Evolutionary conservation across 2,797 vertebrate species (phyloP).

Genomic region (Liasis olivaceus): DNA sequence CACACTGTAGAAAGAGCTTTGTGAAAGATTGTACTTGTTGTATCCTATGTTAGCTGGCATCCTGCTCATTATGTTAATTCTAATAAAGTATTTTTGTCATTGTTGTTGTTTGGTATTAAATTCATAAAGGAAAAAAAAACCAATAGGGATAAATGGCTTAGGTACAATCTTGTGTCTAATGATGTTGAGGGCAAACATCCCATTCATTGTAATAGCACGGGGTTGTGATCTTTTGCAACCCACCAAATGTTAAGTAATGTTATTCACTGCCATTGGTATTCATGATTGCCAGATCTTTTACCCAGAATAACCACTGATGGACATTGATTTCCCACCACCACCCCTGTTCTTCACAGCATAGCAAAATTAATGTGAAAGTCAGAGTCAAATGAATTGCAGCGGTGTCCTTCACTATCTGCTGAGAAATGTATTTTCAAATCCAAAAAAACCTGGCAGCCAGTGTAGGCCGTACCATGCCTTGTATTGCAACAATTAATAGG

Average conservation of each 20-base stretch:
- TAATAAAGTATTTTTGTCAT: slow-evolving; percentile 50
- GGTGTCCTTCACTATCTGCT: slow-evolving; percentile 77
- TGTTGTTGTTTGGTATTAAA: slow-evolving; percentile 51
- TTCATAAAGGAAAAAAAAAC: slow-evolving; percentile 53
- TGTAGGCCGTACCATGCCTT: slow-evolving; percentile 65
- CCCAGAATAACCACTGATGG: slow-evolving; percentile 82
- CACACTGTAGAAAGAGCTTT: background rate
- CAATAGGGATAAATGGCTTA: slow-evolving; percentile 67
- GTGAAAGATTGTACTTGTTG: background rate
- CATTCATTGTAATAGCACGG: background rate
- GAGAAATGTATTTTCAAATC: slow-evolving; percentile 74
- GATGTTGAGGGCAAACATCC: background rate
- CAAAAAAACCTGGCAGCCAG: slow-evolving; percentile 73
- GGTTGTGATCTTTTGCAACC: slow-evolving; percentile 52
- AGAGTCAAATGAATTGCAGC: slow-evolving; percentile 79
- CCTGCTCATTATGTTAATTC: slow-evolving; percentile 44
- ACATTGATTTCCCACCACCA: slow-evolving; percentile 77
- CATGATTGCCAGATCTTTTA: slow-evolving; percentile 79
- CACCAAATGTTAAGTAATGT: slow-evolving; percentile 74
- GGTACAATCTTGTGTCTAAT: background rate
- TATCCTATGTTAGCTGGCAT: slow-evolving; percentile 37
- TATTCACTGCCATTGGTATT: slow-evolving; percentile 72
- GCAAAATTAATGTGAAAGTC: slow-evolving; percentile 84
- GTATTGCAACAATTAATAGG: slow-evolving; percentile 79
- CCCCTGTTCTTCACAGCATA: slow-evolving; percentile 83